Evolutionary conservation across 2,888 invertebrate genomes (phyloP), one percentile per base, ranked within the genome.

Genomic region (Gerris lacustris): DNA sequence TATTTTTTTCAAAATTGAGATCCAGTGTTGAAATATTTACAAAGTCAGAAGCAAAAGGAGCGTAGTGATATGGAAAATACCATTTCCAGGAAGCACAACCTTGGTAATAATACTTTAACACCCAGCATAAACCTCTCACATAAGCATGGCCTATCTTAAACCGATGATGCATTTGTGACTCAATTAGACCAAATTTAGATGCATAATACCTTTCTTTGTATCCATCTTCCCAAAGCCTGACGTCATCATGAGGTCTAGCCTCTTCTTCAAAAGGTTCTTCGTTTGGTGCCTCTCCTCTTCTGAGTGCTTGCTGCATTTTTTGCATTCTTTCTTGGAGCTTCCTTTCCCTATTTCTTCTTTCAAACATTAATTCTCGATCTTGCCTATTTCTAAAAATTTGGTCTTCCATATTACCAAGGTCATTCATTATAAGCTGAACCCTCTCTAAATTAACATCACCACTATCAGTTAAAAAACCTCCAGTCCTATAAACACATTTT

Each of bases 1-100:
- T 96, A 70, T 88, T 89, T 78, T 84, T 88, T 79, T 93, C 92
- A 81, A 99, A 99, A 79, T 88, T 87, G 2, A 92, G 92, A 67
- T 91, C 89, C 0, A 96, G 83, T 0, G 92, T 91, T 70, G 87
- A 87, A 71, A 99, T 90, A 79, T 96, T 92, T 72, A 93, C 86
- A 82, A 99, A 99, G 84, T 99, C 99, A 0, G 97, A 97, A 5
- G 99, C 99, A 83, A 99, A 99, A 6, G 99, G 99, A 18, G 99
- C 98, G 83, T 99, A 99, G 83, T 99, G 99, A 81, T 96, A 99
- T 0, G 99, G 99, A 82, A 95, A 99, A 83, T 96, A 99, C 99
- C 99, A 99, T 82, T 97, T 94, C 99, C 99, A 99, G 18, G 94
- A 95, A 55, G 96, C 93, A 83, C 98, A 99, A 69, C 99, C 77